Conservation (phyloP, 2,113 vertebrate genomes). For the Acanthisitta chloris region DNA sequence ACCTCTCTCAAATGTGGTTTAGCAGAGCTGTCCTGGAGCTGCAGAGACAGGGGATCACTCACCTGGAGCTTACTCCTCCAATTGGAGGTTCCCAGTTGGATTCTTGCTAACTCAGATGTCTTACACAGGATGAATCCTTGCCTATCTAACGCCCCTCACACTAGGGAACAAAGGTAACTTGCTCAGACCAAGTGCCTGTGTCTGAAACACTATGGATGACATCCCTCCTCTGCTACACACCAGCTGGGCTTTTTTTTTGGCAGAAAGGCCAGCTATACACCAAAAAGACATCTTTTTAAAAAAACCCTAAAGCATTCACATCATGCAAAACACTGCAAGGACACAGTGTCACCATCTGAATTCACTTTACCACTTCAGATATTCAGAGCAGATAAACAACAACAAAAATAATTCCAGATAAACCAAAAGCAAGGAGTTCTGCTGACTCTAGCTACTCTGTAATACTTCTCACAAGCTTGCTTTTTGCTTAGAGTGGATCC, state of each 20-base stretch:
- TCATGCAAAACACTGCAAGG: not conserved
- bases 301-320: not conserved
- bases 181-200: not conserved
- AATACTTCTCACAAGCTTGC: not conserved
- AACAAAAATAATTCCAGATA: not conserved
- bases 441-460: not conserved
- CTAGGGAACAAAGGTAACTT: not conserved
- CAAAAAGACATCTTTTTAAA: not conserved
- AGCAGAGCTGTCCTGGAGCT: not conserved
- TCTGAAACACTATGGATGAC: not conserved
- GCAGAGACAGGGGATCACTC: not conserved
- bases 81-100: rapidly evolving
- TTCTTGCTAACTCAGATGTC: not conserved
- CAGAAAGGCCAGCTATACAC: not conserved
- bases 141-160: rapidly evolving
- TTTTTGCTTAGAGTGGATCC: not conserved
- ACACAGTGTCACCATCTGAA: not conserved
- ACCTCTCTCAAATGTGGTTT: not conserved
- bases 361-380: not conserved
- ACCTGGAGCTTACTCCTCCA: not conserved
- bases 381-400: not conserved
- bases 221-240: not conserved
- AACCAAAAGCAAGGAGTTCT: not conserved
- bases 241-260: not conserved
- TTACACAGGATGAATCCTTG: not conserved